Percentiles rank a stretch among this genome's conserved stretches.
These are phyloP conservation scores for Scomberomorus guttatus DNA, from an alignment of 2,797 vertebrate species.

Conservation along the genomic window DNA sequence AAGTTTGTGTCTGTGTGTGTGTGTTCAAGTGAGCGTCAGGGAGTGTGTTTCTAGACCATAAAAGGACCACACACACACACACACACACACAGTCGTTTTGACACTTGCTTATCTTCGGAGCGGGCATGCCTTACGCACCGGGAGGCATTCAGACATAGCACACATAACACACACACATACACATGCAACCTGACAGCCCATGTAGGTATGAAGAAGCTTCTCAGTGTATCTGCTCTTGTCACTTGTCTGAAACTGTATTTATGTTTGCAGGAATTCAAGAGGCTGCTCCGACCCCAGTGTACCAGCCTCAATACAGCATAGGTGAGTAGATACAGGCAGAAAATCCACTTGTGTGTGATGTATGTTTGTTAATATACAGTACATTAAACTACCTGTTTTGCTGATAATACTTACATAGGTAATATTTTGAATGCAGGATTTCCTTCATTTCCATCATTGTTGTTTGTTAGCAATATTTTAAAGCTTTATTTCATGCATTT, in stretches of 20 bases:
- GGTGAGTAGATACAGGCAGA: constrained; percentile 67
- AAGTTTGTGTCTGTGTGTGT: constrained; percentile 48
- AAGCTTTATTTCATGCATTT: too few species aligned
- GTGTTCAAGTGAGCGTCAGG: constrained; percentile 1
- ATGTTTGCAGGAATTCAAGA: constrained; percentile 83
- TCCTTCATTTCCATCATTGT: too few species aligned
- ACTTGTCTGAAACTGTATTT: constrained; percentile 65
- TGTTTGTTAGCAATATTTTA: too few species aligned
- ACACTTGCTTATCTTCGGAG: constrained; percentile 74
- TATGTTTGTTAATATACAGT: too few species aligned
- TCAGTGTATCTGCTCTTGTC: constrained; percentile 45
- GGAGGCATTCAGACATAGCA: constrained; percentile 58
- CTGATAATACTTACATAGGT: too few species aligned
- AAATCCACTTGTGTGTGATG: too few species aligned
- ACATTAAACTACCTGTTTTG: too few species aligned
- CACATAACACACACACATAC: constrained; percentile 56
- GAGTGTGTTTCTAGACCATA: constrained; percentile 51
- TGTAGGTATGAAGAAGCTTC: constrained; percentile 49
- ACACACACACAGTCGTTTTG: constrained; percentile 41
- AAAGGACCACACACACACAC: constrained; percentile 76
- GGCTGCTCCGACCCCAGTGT: constrained; percentile 82
- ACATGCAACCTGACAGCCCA: constrained; percentile 52
- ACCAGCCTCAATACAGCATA: constrained; percentile 86
- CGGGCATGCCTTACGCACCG: constrained; percentile 58
- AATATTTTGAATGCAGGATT: too few species aligned